Conservation (phyloP, 2,888 invertebrate genomes). For the Pseudanteris insignis region DNA sequence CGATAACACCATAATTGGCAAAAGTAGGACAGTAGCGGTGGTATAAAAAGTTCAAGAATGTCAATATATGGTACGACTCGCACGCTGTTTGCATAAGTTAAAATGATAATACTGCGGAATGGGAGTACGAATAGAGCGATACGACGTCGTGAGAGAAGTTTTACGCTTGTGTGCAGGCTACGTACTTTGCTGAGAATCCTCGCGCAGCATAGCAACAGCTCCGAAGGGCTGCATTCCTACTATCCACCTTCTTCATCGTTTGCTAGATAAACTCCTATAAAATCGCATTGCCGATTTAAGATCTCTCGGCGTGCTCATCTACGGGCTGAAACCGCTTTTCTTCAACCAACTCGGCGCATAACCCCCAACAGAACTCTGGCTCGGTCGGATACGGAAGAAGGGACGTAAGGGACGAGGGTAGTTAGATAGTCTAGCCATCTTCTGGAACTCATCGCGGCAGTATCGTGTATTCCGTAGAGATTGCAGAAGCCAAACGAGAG, state of each 20-base stretch:
- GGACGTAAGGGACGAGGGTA: conserved; percentile 18
- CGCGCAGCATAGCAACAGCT: conserved; percentile 51
- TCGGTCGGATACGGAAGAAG: conserved; percentile 22
- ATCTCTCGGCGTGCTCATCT: conserved; percentile 45
- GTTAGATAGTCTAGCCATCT: conserved; percentile 43
- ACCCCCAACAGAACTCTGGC: conserved; percentile 40
- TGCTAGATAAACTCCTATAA: conserved; percentile 60
- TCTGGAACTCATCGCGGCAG: conserved; percentile 41
- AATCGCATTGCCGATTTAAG: conserved; percentile 58
- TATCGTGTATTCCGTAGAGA: conserved; percentile 45
- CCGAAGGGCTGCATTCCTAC: conserved; percentile 51
- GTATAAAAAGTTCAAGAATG: conserved; percentile 13
- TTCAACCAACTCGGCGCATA: conserved; percentile 46
- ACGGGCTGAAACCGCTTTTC: conserved; percentile 50
- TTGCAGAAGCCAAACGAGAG: conserved; percentile 43
- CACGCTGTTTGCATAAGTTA: conserved; percentile 21
- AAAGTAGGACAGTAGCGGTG: conserved; percentile 7
- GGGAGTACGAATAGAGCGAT: no score
- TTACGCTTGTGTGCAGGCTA: no score
- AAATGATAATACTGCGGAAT: conserved; percentile 21
- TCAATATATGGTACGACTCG: conserved; percentile 10
- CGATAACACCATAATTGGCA: conserved; percentile 22
- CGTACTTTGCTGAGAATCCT: no score
- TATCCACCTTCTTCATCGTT: conserved; percentile 53
- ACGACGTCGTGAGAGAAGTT: conserved; percentile 1